These are phyloP conservation scores for Hofmannophila pseudospretella DNA, from an alignment of 2,888 invertebrate genomes.

Conservation along the genomic window DNA sequence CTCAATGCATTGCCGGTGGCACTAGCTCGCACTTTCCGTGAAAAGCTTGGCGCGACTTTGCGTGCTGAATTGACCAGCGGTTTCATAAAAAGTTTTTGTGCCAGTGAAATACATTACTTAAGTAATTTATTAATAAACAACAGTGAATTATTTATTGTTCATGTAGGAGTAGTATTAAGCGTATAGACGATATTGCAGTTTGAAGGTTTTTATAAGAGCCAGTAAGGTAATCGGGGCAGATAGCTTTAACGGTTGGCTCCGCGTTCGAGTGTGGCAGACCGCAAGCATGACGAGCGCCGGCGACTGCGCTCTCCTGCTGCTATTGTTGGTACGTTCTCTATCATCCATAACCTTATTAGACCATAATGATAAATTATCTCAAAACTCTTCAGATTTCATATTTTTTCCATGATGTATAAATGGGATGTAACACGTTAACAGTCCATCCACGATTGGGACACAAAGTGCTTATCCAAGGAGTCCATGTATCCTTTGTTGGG, in stretches of 20 bases:
- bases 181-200: slow-evolving; percentile 15
- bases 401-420: no score
- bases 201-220: slow-evolving; percentile 49
- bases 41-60: slow-evolving; percentile 17
- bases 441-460: no score
- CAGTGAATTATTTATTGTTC: slow-evolving; percentile 19
- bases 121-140: slow-evolving; percentile 9
- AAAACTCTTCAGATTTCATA: no score
- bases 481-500: no score
- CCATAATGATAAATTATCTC: no score
- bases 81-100: slow-evolving; percentile 21
- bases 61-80: slow-evolving; percentile 20
- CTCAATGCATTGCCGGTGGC: slow-evolving; percentile 14
- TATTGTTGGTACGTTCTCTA: slow-evolving; percentile 45
- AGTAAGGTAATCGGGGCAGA: slow-evolving; percentile 76
- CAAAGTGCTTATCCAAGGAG: no score
- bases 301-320: slow-evolving; percentile 56
- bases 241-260: slow-evolving; percentile 74
- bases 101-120: slow-evolving; percentile 30
- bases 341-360: no score
- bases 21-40: slow-evolving; percentile 18
- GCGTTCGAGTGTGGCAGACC: slow-evolving; percentile 75
- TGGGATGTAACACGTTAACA: no score
- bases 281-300: slow-evolving; percentile 74
- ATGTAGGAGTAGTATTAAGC: slow-evolving; percentile 8